Conservation (phyloP, 2,797 vertebrate genomes). For the Clarias laeviceps region DNA sequence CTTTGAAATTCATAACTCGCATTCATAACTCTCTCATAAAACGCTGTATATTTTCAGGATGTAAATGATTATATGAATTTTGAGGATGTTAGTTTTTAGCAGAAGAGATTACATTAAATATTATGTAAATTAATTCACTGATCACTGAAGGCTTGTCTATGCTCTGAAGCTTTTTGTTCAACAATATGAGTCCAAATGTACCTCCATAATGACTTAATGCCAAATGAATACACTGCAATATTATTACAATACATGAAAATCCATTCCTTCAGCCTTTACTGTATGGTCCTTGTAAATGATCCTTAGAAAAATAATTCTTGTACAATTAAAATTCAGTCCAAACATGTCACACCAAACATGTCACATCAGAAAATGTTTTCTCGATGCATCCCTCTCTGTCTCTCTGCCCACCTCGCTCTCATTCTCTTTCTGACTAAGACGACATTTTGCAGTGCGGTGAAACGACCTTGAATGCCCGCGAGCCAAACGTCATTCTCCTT, state of each 20-base stretch:
- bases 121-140: no score
- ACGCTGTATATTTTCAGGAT: no score
- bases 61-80: no score
- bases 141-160: no score
- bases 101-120: no score
- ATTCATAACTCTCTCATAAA: no score
- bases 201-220: not conserved
- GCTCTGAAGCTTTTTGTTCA: no score
- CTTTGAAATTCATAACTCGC: no score
- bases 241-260: not conserved
- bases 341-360: not conserved
- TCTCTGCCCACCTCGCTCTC: not conserved
- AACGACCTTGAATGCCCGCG: constrained; percentile 13
- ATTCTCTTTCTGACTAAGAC: not conserved
- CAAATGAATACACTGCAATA: not conserved
- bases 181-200: no score
- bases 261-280: not conserved
- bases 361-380: not conserved
- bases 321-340: not conserved
- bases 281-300: no score
- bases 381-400: not conserved
- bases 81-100: no score
- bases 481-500: not conserved
- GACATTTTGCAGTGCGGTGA: not conserved
- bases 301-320: not conserved